phyloP scores from a whole-genome alignment of 1,140 invertebrate genomes.

The Teleogryllus occipitalis region DNA sequence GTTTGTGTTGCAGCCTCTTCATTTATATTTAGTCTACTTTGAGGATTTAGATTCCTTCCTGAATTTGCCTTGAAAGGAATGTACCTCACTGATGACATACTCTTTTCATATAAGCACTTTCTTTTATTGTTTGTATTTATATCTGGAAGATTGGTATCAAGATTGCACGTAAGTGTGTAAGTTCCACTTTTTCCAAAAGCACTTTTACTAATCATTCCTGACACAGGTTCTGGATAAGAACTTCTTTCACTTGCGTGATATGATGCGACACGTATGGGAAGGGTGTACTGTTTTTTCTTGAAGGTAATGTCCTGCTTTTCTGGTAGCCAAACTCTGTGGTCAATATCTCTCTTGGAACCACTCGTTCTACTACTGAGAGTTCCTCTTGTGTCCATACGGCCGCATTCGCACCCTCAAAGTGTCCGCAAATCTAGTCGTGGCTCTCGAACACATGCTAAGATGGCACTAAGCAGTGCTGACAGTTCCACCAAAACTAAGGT shows the following conservation, averaged over 20 bases:
- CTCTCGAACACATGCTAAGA: slow-evolving; percentile 14
- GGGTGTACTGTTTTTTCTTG: background rate
- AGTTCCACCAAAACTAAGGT: slow-evolving; percentile 56
- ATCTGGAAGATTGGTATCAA: background rate
- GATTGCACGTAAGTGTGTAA: slow-evolving; percentile 13
- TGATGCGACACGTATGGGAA: background rate
- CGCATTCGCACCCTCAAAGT: background rate
- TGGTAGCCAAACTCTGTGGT: background rate
- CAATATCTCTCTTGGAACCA: background rate
- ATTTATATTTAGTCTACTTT: background rate
- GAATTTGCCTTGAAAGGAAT: background rate
- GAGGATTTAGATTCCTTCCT: background rate
- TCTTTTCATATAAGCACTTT: slow-evolving; percentile 20
- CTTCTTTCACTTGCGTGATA: background rate
- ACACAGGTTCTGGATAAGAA: background rate
- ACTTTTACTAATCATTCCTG: slow-evolving; percentile 13
- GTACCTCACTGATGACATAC: background rate
- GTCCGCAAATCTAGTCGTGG: background rate
- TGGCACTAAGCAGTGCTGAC: slow-evolving; percentile 19
- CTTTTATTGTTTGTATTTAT: slow-evolving; percentile 8
- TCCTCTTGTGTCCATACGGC: background rate
- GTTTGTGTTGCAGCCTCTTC: background rate
- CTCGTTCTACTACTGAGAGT: background rate
- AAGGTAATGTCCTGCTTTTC: slow-evolving; percentile 8
- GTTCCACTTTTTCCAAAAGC: slow-evolving; percentile 19